These are phyloP conservation scores for Ectemnius lituratus DNA, from an alignment of 2,888 invertebrate species.

Conservation along the genomic window DNA sequence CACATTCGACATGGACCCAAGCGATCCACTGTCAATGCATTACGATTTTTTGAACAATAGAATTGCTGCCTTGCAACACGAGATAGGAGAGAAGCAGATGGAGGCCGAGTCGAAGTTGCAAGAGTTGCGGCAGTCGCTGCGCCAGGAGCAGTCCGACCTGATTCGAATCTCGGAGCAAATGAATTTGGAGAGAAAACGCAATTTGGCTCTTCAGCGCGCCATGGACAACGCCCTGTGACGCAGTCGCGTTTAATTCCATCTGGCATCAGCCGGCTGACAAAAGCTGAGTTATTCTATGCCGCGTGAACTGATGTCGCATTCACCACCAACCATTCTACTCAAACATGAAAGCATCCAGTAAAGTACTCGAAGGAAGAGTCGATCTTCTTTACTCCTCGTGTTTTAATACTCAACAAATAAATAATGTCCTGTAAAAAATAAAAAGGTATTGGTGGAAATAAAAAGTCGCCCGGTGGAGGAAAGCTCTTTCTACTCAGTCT, in stretches of 20 bases:
- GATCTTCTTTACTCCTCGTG: too few species aligned
- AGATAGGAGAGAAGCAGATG: conserved; percentile 68
- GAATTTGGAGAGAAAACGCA: conserved; percentile 66
- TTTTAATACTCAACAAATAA: too few species aligned
- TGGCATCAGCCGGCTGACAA: neutral
- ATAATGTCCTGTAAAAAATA: too few species aligned
- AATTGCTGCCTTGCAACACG: conserved; percentile 69
- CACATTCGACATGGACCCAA: neutral
- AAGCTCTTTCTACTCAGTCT: too few species aligned
- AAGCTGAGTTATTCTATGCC: conserved; percentile 5
- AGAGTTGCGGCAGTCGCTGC: conserved; percentile 63
- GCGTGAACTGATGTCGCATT: too few species aligned
- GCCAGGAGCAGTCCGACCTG: conserved; percentile 66
- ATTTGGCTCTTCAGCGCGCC: conserved; percentile 60
- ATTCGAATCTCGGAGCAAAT: conserved; percentile 66
- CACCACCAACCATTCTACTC: too few species aligned
- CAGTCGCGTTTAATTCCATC: conserved; percentile 11
- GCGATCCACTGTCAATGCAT: conserved; percentile 42
- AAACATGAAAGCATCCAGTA: too few species aligned
- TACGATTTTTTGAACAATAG: conserved; percentile 65
- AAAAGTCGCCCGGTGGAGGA: too few species aligned
- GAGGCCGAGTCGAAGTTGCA: conserved; percentile 64
- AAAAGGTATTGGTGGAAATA: too few species aligned
- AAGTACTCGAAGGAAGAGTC: too few species aligned
- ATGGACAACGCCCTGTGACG: conserved; percentile 51